Percentiles rank a stretch among this genome's conserved stretches.
Conservation (phyloP, 92 coral and sea anemone genomes). For the Umimayanthus kanabou region DNA sequence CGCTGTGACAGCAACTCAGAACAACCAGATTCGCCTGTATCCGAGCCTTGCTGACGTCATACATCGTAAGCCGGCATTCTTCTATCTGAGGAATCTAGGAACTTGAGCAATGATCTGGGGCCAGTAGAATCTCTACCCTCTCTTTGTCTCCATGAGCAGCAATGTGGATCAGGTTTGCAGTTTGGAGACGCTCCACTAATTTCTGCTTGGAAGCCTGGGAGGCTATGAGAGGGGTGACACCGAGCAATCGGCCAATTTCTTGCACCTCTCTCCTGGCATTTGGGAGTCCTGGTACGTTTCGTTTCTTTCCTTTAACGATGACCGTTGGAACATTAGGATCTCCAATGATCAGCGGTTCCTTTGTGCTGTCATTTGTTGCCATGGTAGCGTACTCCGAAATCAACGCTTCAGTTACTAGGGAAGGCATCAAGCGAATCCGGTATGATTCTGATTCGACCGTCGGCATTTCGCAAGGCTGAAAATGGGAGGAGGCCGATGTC, state of each 20-base stretch:
- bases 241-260: neutral
- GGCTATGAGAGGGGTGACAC: neutral
- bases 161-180: neutral
- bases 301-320: neutral
- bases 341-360: neutral
- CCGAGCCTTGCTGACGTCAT: too few relatives aligned
- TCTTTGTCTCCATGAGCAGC: slow-evolving; percentile 1
- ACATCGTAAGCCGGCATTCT: neutral
- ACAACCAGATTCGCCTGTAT: neutral
- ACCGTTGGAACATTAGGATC: neutral
- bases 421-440: too few relatives aligned
- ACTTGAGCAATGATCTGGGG: neutral
- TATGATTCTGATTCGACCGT: too few relatives aligned
- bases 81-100: neutral
- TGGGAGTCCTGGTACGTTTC: neutral
- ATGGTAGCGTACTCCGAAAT: too few relatives aligned
- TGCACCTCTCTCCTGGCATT: neutral
- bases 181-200: neutral
- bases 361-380: too few relatives aligned
- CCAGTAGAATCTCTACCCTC: neutral
- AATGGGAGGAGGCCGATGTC: too few relatives aligned
- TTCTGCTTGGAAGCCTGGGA: neutral
- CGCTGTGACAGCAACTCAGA: too few relatives aligned
- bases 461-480: too few relatives aligned
- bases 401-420: too few relatives aligned